Evolutionary conservation across 2,797 vertebrate genomes (phyloP).

Genomic region (Myripristis jacobus): DNA sequence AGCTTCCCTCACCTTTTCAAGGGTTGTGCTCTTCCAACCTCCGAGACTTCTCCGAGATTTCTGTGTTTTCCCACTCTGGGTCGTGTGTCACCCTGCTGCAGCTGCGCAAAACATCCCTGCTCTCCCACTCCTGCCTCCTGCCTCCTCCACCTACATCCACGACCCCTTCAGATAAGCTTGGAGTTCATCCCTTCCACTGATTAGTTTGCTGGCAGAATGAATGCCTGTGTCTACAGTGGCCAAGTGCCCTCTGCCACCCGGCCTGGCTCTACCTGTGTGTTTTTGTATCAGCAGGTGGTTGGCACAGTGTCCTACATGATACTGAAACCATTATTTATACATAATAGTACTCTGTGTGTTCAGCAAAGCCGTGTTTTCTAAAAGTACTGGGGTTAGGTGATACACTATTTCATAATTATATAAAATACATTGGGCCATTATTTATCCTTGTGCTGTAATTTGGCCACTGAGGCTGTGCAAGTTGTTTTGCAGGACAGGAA

Average conservation of each 20-base stretch:
- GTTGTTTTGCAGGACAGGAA: too few species aligned
- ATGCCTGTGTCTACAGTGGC: constrained; percentile 71
- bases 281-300: constrained; percentile 78
- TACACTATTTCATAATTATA: constrained; percentile 40
- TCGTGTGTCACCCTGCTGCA: constrained; percentile 71
- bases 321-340: constrained; percentile 82
- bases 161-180: constrained; percentile 78
- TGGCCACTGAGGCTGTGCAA: neutral
- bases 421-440: constrained; percentile 19
- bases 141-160: constrained; percentile 79
- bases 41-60: constrained; percentile 67
- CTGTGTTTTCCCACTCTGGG: constrained; percentile 64
- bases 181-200: constrained; percentile 82
- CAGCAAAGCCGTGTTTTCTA: constrained; percentile 47
- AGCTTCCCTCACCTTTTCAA: constrained; percentile 75
- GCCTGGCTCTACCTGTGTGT: constrained; percentile 77
- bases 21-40: constrained; percentile 76
- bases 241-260: constrained; percentile 64
- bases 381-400: constrained; percentile 23
- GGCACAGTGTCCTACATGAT: constrained; percentile 71
- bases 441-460: constrained; percentile 30
- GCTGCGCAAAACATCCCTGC: constrained; percentile 72
- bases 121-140: constrained; percentile 67
- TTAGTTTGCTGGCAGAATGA: constrained; percentile 83
- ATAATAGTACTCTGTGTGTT: constrained; percentile 54